A percentile compares a stretch with the other conserved stretches of the same genome.
phyloP scores from a whole-genome alignment of 2,888 invertebrate genomes.

The Heterodera filipjevi region DNA sequence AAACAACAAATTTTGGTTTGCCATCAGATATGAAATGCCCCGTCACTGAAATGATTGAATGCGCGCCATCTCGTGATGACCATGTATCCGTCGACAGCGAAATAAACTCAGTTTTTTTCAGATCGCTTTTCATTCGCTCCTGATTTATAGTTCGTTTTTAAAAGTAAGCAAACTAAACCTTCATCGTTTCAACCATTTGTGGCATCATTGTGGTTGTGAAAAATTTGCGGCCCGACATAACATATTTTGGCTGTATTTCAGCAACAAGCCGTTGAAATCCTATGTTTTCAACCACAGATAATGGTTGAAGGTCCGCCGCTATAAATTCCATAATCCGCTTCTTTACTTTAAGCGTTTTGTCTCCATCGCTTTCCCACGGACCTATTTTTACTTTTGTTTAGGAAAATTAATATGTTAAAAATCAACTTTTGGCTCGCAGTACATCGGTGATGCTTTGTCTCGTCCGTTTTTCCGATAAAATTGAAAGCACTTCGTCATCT shows the following conservation, averaged over 20 bases:
- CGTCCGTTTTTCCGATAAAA: background rate
- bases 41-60: background rate
- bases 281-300: background rate
- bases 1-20: constrained; percentile 11
- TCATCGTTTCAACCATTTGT: background rate
- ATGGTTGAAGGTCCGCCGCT: constrained; percentile 4
- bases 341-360: background rate
- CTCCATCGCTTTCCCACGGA: constrained; percentile 6
- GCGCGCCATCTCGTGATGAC: background rate
- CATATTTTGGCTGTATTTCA: background rate
- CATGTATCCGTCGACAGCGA: background rate
- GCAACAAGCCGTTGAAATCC: background rate
- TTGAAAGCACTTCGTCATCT: background rate
- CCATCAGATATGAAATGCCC: background rate
- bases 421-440: background rate
- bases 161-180: background rate
- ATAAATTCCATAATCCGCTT: background rate
- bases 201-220: background rate
- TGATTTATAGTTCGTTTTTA: background rate
- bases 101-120: background rate
- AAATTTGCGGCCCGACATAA: background rate
- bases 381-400: background rate
- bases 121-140: background rate
- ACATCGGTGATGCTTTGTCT: background rate
- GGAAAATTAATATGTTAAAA: background rate